Base-by-base conservation (phyloP, 64 coral and sea anemone genomes). In the Dendronephthya gigantea region DNA sequence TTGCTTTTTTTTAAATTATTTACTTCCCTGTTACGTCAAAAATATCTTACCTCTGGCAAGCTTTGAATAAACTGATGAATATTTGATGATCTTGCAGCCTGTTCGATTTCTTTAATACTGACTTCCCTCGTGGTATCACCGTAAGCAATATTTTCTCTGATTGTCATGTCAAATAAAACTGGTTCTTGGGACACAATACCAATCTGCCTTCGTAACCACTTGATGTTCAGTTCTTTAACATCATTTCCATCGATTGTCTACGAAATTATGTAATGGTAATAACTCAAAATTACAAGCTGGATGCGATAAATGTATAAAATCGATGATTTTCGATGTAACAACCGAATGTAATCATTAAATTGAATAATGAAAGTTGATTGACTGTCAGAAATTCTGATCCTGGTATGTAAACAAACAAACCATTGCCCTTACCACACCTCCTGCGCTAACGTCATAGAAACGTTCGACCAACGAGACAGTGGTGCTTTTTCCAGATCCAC, bases 111-210 rank as follows among this genome's bases (percentile, higher is more conserved):
- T 5, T 34, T 4, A 34, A 40, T 35, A 13, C 82, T 39, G 19
- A 96, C 85, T 14, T 88, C 43, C 16, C 94, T 86, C 1, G 88
- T 83, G 37, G 92, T 96, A 27, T 96, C 94, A 3, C 94, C 94
- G 35, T 90, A 96, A 16, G 94, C 94, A 22, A 96, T 96, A 43
- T 96, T 96, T 23, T 96, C 90, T 52, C 91, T 88, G 17, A 79
- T 39, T 36, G 72, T 92, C 41, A 85, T 92, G 49, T 91, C 91
- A 82, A 96, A 96, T 62, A 96, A 72, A 0, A 96, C 81, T 28
- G 94, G 94, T 58, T 96, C 94, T 30, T 96, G 94, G 30, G 94
- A 92, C 12, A 96, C 94, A 13, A 96, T 92, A 40, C 94, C 91
- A 28, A 92, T 83, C 48, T 92, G 88, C 9, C 91, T 88, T 1